These are phyloP conservation scores for Aleiodes testaceus DNA, from an alignment of 2,888 invertebrate genomes.

Conservation along the genomic window DNA sequence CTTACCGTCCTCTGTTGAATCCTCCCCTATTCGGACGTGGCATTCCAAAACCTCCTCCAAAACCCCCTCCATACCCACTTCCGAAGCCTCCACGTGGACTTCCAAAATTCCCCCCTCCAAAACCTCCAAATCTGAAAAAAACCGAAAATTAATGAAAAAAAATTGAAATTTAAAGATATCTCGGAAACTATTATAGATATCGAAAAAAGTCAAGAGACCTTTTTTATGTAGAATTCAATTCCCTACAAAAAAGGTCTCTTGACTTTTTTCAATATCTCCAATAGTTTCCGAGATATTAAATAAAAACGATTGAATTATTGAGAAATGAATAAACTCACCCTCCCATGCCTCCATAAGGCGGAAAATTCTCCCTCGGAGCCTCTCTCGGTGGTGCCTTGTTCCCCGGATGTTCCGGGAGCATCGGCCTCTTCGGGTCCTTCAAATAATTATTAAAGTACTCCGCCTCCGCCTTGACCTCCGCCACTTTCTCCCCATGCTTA, in stretches of 20 bases:
- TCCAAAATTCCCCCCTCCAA: conserved; percentile 63
- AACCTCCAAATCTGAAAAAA: conserved; percentile 63
- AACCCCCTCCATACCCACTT: conserved; percentile 67
- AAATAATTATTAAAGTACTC: conserved; percentile 98
- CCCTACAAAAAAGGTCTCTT: too few species aligned
- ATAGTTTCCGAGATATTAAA: too few species aligned
- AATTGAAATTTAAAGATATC: not conserved
- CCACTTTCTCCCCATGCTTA: conserved; percentile 97
- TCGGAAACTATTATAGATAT: not conserved
- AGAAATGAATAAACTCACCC: conserved; percentile 63
- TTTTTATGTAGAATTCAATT: too few species aligned
- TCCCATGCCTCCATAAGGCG: conserved; percentile 70
- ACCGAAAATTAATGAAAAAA: conserved; percentile 25
- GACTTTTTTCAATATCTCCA: too few species aligned
- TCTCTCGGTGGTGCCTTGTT: conserved; percentile 74
- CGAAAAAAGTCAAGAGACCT: too few species aligned
- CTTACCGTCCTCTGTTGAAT: conserved; percentile 73
- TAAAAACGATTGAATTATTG: conserved; percentile 31
- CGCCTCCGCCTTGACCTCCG: conserved; percentile 97
- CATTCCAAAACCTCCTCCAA: conserved; percentile 68
- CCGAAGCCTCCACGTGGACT: conserved; percentile 61
- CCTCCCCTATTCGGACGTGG: conserved; percentile 74
- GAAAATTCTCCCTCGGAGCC: conserved; percentile 72
- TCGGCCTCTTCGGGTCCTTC: conserved; percentile 94
- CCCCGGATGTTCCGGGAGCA: conserved; percentile 89